A percentile compares a stretch with the other conserved stretches of the same genome.
These are phyloP conservation scores for Zosterops borbonicus DNA, from an alignment of 2,113 vertebrate genomes.

Conservation along the genomic window DNA sequence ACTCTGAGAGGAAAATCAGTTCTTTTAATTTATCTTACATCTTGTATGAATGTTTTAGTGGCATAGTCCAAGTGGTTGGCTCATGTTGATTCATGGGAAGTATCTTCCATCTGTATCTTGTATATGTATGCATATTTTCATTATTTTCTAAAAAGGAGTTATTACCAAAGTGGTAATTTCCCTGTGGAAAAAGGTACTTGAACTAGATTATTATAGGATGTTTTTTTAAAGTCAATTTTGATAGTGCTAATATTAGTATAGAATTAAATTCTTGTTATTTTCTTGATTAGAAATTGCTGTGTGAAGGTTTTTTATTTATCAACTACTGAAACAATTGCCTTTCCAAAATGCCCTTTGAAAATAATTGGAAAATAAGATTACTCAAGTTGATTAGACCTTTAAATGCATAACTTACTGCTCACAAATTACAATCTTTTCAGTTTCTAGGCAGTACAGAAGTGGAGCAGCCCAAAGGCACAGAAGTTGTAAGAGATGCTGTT, in stretches of 20 bases:
- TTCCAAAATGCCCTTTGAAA: neutral
- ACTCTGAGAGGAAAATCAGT: neutral
- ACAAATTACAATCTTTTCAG: constrained; percentile 71
- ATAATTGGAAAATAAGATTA: neutral
- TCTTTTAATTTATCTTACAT: neutral
- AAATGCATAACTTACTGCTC: neutral
- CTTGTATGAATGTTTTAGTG: neutral
- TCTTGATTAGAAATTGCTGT: neutral
- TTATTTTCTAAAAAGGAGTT: neutral
- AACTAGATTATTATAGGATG: neutral
- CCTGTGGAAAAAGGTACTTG: neutral
- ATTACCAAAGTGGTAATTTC: neutral
- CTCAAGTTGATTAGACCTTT: neutral
- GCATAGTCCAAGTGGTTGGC: neutral
- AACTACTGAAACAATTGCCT: neutral
- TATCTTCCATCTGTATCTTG: neutral
- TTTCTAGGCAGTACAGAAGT: constrained; percentile 97
- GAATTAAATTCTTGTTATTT: neutral
- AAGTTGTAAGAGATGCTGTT: constrained; percentile 94
- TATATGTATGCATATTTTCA: neutral
- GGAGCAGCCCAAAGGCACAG: constrained; percentile 96
- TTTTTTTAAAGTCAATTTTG: neutral
- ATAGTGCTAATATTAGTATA: neutral
- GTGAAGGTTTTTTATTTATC: neutral
- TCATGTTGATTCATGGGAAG: neutral